Conservation (phyloP, 2,888 invertebrate species). For the Penaeus monodon region DNA sequence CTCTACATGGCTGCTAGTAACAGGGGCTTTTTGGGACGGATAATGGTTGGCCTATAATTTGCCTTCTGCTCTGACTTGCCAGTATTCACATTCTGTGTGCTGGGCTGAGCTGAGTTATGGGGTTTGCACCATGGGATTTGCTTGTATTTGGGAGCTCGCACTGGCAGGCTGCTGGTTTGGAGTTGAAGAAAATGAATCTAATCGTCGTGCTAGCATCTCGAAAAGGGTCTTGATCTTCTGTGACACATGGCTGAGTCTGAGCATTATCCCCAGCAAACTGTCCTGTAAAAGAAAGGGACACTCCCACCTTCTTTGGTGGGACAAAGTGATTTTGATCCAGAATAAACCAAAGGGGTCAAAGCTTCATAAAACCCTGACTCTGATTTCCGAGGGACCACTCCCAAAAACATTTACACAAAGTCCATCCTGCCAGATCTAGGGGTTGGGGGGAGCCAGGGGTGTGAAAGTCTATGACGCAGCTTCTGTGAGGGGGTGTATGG, state of each 20-base stretch:
- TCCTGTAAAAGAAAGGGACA: conserved; percentile 27
- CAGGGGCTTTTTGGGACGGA: conserved; percentile 53
- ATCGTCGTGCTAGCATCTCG: conserved; percentile 42
- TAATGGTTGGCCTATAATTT: conserved; percentile 38
- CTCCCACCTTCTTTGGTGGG: conserved; percentile 31
- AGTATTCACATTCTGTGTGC: background rate
- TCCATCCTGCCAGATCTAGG: conserved; percentile 54
- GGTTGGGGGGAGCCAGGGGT: conserved; percentile 51
- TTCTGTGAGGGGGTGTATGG: conserved; percentile 34
- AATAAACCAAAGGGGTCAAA: conserved; percentile 48
- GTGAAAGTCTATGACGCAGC: conserved; percentile 56
- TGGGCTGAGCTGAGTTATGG: conserved; percentile 15
- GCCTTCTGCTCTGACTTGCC: conserved; percentile 29
- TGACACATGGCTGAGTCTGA: background rate
- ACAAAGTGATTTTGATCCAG: conserved; percentile 18
- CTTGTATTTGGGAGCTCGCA: background rate
- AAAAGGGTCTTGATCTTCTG: conserved; percentile 51
- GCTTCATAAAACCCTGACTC: conserved; percentile 52
- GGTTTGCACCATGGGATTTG: conserved; percentile 2
- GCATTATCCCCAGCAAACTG: background rate
- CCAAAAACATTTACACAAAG: conserved; percentile 55
- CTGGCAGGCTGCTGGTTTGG: conserved; percentile 5
- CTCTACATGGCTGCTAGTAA: conserved; percentile 38
- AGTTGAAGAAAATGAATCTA: background rate
- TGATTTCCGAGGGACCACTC: conserved; percentile 53